These are phyloP conservation scores for Platycheirus albimanus DNA, from an alignment of 2,888 invertebrate species.

Conservation along the genomic window DNA sequence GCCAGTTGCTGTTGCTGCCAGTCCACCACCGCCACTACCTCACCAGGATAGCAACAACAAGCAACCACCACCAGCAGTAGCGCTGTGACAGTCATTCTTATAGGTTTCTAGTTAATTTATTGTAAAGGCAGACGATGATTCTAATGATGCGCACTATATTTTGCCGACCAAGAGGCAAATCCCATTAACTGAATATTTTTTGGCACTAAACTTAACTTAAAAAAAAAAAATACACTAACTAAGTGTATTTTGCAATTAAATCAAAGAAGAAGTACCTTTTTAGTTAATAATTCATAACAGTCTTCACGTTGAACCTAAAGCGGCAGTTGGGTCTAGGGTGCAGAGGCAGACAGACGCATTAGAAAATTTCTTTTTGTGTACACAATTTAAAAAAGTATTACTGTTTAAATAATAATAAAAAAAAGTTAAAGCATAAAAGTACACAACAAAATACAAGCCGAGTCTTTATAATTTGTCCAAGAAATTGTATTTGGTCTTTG, in stretches of 20 bases:
- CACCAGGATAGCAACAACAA: not conserved
- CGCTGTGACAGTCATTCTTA: constrained; percentile 59
- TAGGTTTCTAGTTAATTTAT: constrained; percentile 68
- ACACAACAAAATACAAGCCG: no score
- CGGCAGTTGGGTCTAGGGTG: not conserved
- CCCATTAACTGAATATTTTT: not conserved
- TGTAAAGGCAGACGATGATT: constrained; percentile 21
- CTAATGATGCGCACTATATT: not conserved
- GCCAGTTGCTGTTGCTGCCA: constrained; percentile 69
- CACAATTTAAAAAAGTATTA: constrained; percentile 61
- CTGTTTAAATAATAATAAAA: constrained; percentile 50
- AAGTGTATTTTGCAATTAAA: constrained; percentile 4
- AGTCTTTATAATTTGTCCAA: no score
- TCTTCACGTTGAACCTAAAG: constrained; percentile 27
- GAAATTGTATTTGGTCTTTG: no score
- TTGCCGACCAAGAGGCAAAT: constrained; percentile 26
- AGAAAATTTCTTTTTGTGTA: constrained; percentile 39
- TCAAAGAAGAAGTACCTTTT: constrained; percentile 28
- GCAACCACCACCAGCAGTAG: not conserved
- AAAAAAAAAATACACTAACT: not conserved
- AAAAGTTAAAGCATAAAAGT: constrained; percentile 42
- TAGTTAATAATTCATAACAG: constrained; percentile 38
- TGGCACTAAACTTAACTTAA: constrained; percentile 70
- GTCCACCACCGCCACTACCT: constrained; percentile 11
- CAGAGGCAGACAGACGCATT: constrained; percentile 16